Conservation (phyloP, 1,140 invertebrate species). For the Drosophila biarmipes region DNA sequence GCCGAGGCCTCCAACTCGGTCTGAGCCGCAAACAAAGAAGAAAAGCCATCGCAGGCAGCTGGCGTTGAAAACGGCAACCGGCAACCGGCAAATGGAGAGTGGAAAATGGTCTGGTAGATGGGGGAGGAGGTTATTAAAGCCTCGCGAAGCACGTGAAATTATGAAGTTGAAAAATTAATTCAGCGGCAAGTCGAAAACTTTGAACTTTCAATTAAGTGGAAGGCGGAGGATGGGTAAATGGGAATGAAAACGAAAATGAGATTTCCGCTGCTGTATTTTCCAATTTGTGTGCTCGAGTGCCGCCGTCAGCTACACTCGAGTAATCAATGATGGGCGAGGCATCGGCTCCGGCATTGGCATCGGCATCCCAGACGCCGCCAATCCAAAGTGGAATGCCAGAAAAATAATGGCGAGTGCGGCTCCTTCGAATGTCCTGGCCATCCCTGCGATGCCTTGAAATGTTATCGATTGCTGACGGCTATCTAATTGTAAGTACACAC, state of each 20-base stretch:
- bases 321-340: conserved; percentile 67
- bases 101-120: conserved; percentile 21
- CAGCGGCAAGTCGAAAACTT: conserved; percentile 78
- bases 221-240: conserved; percentile 52
- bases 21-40: conserved; percentile 72
- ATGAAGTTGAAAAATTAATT: conserved; percentile 82
- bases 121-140: conserved; percentile 65
- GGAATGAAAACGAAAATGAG: conserved; percentile 64
- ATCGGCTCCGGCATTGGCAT: neutral
- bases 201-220: conserved; percentile 80
- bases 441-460: conserved; percentile 22
- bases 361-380: conserved; percentile 10
- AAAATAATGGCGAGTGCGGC: conserved; percentile 69
- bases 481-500: conserved; percentile 78
- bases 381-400: conserved; percentile 58
- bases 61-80: conserved; percentile 8
- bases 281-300: conserved; percentile 78
- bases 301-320: conserved; percentile 76
- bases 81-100: conserved; percentile 2
- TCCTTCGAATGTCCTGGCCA: conserved; percentile 12
- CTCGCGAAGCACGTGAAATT: conserved; percentile 72
- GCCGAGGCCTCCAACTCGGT: neutral
- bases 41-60: conserved; percentile 67
- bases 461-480: conserved; percentile 71
- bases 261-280: conserved; percentile 64